Evolutionary conservation across 2,888 invertebrate genomes (phyloP).

Genomic region (Crocallis elinguaria): DNA sequence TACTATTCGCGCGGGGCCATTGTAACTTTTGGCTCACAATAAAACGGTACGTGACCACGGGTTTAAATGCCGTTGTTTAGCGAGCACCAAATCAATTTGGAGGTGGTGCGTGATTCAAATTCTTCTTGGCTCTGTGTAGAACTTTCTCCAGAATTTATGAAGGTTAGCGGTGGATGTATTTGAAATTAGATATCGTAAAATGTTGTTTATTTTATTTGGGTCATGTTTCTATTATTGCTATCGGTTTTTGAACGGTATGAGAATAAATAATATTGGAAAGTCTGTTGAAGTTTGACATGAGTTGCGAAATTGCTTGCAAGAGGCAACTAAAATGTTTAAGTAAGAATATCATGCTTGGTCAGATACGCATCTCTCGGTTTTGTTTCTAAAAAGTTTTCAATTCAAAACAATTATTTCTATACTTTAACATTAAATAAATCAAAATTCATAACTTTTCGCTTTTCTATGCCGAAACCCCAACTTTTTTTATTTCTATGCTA

Average conservation of each 20-base stretch:
- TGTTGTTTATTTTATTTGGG: slow-evolving; percentile 15
- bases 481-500: too few species aligned
- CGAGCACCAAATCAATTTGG: slow-evolving; percentile 74
- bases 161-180: slow-evolving; percentile 33
- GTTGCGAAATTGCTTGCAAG: background rate
- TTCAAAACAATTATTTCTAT: too few species aligned
- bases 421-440: too few species aligned
- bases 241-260: slow-evolving; percentile 7
- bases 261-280: background rate
- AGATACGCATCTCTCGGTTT: too few species aligned
- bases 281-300: background rate
- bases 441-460: too few species aligned
- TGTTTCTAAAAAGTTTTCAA: too few species aligned
- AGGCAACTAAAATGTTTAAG: too few species aligned
- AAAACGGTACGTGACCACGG: slow-evolving; percentile 72
- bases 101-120: slow-evolving; percentile 65
- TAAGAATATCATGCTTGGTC: too few species aligned
- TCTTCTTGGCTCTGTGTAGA: slow-evolving; percentile 41
- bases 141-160: slow-evolving; percentile 36
- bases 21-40: slow-evolving; percentile 78
- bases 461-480: too few species aligned
- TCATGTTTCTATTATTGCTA: slow-evolving; percentile 17
- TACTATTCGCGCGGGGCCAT: slow-evolving; percentile 58
- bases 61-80: slow-evolving; percentile 70
- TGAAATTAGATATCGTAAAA: slow-evolving; percentile 28